Percentiles rank a stretch among this genome's conserved stretches.
Conservation (phyloP, 2,113 vertebrate genomes). For the Pelmatolapia mariae region DNA sequence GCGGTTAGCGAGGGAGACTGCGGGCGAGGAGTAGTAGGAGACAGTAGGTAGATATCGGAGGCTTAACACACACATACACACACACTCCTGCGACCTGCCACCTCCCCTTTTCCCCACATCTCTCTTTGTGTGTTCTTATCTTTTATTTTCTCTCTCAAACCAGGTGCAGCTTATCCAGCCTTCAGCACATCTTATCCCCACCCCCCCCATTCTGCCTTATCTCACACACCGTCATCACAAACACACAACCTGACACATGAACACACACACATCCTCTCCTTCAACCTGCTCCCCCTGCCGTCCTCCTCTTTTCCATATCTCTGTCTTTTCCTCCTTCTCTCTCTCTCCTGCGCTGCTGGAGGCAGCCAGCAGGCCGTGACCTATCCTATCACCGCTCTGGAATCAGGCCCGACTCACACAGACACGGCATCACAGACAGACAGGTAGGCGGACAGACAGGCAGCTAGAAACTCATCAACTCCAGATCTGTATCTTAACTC, state of each 20-base stretch:
- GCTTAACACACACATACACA: neutral
- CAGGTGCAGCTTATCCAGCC: conserved; percentile 52
- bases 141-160: conserved; percentile 40
- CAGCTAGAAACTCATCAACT: conserved; percentile 5
- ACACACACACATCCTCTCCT: neutral
- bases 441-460: conserved; percentile 2
- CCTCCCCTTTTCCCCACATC: neutral
- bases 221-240: conserved; percentile 7
- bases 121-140: conserved; percentile 32
- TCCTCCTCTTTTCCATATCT: neutral
- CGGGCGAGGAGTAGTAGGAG: neutral
- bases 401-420: neutral
- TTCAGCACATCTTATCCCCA: conserved; percentile 33
- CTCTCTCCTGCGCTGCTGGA: neutral
- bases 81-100: neutral
- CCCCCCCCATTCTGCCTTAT: conserved; percentile 4
- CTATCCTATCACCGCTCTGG: neutral
- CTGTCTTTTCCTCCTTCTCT: neutral
- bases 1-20: neutral
- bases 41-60: conserved; percentile 9
- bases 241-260: conserved; percentile 28
- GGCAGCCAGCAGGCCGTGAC: conserved; percentile 24
- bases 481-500: conserved; percentile 40
- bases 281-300: neutral
- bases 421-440: neutral